Evolutionary conservation across 2,888 invertebrate genomes (phyloP).

Genomic region (Leptopilina myrica): DNA sequence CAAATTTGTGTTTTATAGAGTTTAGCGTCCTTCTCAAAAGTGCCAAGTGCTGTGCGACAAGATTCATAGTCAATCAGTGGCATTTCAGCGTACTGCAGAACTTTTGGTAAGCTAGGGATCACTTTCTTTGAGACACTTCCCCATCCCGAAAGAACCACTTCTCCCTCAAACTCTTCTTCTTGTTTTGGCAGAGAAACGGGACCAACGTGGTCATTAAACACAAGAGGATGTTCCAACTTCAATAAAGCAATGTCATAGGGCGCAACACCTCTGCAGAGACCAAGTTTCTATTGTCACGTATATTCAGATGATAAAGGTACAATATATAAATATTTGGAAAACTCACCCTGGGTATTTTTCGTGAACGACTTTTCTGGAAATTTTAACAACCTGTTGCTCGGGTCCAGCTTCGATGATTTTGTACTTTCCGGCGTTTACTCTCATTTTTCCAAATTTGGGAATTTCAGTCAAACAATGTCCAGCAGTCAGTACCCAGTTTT

Average conservation of each 20-base stretch:
- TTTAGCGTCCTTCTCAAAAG: slow-evolving; percentile 49
- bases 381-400: slow-evolving; percentile 5
- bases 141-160: slow-evolving; percentile 77
- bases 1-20: slow-evolving; percentile 58
- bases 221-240: slow-evolving; percentile 69
- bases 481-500: slow-evolving; percentile 55
- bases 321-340: neutral
- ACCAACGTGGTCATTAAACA: slow-evolving; percentile 67
- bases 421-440: slow-evolving; percentile 56
- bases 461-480: slow-evolving; percentile 54
- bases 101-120: slow-evolving; percentile 59
- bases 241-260: slow-evolving; percentile 79
- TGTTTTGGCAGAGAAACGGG: slow-evolving; percentile 71
- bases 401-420: slow-evolving; percentile 26
- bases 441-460: slow-evolving; percentile 36
- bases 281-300: too few relatives aligned
- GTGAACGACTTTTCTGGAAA: slow-evolving; percentile 41
- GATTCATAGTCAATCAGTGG: slow-evolving; percentile 60
- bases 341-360: slow-evolving; percentile 48
- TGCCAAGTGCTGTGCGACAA: slow-evolving; percentile 54
- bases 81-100: slow-evolving; percentile 64
- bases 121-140: slow-evolving; percentile 71
- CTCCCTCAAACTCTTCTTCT: slow-evolving; percentile 64
- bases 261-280: slow-evolving; percentile 62
- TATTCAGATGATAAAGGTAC: too few relatives aligned